Base-by-base conservation (phyloP, 2,888 invertebrate species). In the Itoplectis maculator region DNA sequence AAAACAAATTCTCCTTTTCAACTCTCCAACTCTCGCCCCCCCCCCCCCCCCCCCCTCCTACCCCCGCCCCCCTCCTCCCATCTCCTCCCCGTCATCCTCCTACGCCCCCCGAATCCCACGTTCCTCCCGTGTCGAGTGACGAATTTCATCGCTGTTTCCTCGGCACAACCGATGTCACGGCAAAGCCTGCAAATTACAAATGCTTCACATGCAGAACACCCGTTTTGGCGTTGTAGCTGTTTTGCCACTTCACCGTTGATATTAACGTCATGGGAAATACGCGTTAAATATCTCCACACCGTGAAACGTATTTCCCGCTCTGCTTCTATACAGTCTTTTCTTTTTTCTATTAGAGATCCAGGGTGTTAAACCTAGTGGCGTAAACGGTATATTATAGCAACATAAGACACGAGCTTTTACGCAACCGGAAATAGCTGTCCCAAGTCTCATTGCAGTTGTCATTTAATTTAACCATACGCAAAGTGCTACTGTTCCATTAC, bases 1-100 rank as follows among this genome's bases (percentile, higher is more conserved):
- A 61, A 61, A 73, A 73, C 61, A 73, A 61, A 73, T 73, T 73
- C 47, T 73, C 73, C 49, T 73, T 73, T 73, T 61, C 47, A 73
- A 73, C 61, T 73, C 45, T n/a, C 35, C 37, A 35, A 47, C 18
- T 51, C 51, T 40, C 18, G 45, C 45, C 9, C 13, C 37, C 35
- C 18, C 11, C 37, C 47, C 45, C n/a, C 47, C 9, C 37, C 35
- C n/a, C 51, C 61, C 61, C 45, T 13, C 29, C 37, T 18, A 45
- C 15, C 37, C 49, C 20, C 18, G 45, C 45, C 9, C 13, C 37
- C 35, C 18, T 7, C 37, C 47, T 23, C n/a, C 47, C 9, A n/a
- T n/a, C n/a, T n/a, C n/a, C n/a, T n/a, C 47, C 5, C 47, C n/a
- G 5, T n/a, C n/a, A 1, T n/a, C n/a, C n/a, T n/a, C 5, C 47